Evolutionary conservation across 2,797 vertebrate species (phyloP), one percentile per base, ranked within the genome.

Genomic region (Gallinago nigripennis): DNA sequence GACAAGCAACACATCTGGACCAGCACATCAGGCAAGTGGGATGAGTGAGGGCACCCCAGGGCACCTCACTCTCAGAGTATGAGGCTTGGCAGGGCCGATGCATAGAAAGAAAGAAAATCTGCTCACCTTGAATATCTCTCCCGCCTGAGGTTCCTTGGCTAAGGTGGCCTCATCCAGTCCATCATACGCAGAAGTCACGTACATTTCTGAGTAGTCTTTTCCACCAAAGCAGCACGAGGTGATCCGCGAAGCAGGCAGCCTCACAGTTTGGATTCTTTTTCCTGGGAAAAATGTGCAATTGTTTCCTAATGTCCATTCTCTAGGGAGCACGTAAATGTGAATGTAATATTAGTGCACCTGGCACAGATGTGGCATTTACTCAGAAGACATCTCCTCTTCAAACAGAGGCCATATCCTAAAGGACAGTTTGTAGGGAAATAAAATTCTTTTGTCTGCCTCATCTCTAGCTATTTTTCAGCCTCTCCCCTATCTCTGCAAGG

Each of bases 181-280:
- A 41, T 98, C 95, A 0, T 93, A 97, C 1, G 98, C 99, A 5
- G 99, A 98, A 16, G 99, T 99, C 93, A 99, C 98, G 0, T 98
- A 99, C 66, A 99, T 98, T 87, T 99, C 98, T 31, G 98, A 97
- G 92, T 98, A 99, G 91, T 98, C 97, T 35, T 98, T 97, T 46
- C 99, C 99, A 27, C 99, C 98, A 2, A 99, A 99, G 93, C 98
- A 99, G 90, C 98, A 99, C 3, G 99, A 99, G 11, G 99, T 99
- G 60, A 98, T 98, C 88, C 98, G 98, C 0, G 91, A 96, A 24
- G 98, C 98, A 0, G 99, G 98, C 50, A 99, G 92, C 82, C 84
- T 98, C 71, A 99, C 97, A 0, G 98, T 98, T 91, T 98, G 98
- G 51, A 99, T 96, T 66, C 98, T 96, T 81, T 97, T 98, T 60